Conservation (phyloP, 2,113 vertebrate genomes). For the Cettia cetti region DNA sequence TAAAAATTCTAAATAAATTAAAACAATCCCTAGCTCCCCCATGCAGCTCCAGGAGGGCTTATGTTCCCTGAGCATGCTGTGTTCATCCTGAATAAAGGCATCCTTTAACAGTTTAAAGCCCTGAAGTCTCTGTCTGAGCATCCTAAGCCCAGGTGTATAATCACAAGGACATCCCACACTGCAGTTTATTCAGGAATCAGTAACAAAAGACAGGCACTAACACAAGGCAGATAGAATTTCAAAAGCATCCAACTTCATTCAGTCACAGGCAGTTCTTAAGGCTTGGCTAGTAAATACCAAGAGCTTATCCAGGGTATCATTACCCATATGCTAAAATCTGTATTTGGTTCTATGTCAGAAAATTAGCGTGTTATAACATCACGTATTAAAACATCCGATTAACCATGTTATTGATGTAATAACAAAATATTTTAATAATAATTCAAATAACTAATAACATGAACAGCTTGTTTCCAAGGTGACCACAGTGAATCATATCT, state of each 20-base stretch:
- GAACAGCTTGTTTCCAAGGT: slow-evolving; percentile 41
- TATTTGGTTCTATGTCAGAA: background rate
- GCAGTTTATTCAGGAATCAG: background rate
- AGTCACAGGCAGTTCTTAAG: background rate
- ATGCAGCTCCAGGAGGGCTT: background rate
- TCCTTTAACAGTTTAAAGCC: background rate
- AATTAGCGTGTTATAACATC: background rate
- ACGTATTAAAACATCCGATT: background rate
- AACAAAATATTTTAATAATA: slow-evolving; percentile 4
- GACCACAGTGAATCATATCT: slow-evolving; percentile 13
- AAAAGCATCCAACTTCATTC: background rate
- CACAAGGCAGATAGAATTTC: background rate
- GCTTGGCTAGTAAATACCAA: background rate
- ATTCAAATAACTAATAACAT: slow-evolving; percentile 23
- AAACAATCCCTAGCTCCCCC: background rate
- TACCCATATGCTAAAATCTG: background rate
- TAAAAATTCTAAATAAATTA: background rate
- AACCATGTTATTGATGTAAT: background rate
- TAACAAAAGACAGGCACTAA: background rate
- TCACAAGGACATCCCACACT: background rate
- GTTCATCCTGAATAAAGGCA: background rate
- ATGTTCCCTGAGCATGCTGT: background rate
- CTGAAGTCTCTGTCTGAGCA: background rate
- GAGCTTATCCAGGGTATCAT: background rate
- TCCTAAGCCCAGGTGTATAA: background rate